Evolutionary conservation across 2,113 vertebrate genomes (phyloP), one percentile per base, ranked within the genome.

Genomic region (Cyprinus carpio): DNA sequence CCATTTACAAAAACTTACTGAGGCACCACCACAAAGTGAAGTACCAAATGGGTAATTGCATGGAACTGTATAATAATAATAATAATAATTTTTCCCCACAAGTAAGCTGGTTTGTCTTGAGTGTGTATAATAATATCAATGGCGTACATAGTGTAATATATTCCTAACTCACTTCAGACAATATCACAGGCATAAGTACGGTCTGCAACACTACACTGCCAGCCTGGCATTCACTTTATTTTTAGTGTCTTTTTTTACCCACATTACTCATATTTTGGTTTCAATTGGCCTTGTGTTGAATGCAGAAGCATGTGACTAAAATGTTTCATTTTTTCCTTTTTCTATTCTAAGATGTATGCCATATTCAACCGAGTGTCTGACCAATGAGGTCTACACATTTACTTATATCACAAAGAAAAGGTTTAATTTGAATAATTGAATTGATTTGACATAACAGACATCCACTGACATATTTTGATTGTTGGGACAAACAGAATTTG

Each of bases 301-400:
- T 16, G 31, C 3, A 12, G 3, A 13, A 23, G 54, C 13, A 11
- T 54, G 27, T 31, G 27, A 74, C 69, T 43, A 9, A 79, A 34
- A 77, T 13, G 31, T 43, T 60, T 62, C 56, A 79, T 40, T 18
- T 62, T 79, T 79, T 79, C 76, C 76, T 9, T 79, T 9, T 62
- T 62, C 75, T 78, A 60, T 58, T 78, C 11, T 37, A 34, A 23
- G 51, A 13, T 58, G 31, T 12, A 16, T 79, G 34, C n/a, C 31
- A 62, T 25, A n/a, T 40, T 23, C 3, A 0, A 9, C 23, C 2
- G 40, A 43, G 9, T 60, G 76, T 16, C 76, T 79, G 56, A 25
- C 56, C 23, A 79, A 40, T 2, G 25, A 46, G 43, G 43, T 46
- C 43, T 3, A 43, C 9, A 43, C 40, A 43, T 43, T 10, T 43